Percentiles rank a stretch among this genome's conserved stretches.
Conservation (phyloP, 1,140 invertebrate species). For the Drosophila punjabiensis region DNA sequence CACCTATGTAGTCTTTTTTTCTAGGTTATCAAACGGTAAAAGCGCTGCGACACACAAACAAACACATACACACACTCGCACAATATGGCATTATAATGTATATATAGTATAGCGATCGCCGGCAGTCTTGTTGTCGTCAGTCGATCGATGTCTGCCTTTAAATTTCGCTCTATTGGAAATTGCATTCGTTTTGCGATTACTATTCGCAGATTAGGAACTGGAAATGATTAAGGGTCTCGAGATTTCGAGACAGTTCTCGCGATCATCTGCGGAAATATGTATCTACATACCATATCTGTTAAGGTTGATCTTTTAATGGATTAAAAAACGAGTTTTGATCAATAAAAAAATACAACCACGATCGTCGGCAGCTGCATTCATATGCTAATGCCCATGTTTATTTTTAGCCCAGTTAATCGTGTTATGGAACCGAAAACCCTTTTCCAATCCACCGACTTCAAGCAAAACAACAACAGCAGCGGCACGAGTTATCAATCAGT, state of each 20-base stretch:
- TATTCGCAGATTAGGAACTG: neutral
- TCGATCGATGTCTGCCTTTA: conserved; percentile 26
- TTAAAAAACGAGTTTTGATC: conserved; percentile 59
- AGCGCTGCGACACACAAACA: conserved; percentile 44
- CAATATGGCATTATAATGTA: conserved; percentile 23
- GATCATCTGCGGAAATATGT: conserved; percentile 25
- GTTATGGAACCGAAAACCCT: conserved; percentile 60
- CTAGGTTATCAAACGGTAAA: conserved; percentile 81
- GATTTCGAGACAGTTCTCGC: conserved; percentile 13
- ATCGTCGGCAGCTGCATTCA: conserved; percentile 52
- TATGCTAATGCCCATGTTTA: conserved; percentile 56
- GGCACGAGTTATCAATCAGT: conserved; percentile 62
- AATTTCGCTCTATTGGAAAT: conserved; percentile 47
- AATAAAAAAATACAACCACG: conserved; percentile 23
- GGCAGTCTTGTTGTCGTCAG: conserved; percentile 41
- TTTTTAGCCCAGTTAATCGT: conserved; percentile 49
- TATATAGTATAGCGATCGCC: conserved; percentile 23
- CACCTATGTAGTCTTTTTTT: conserved; percentile 51
- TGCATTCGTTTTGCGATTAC: conserved; percentile 56
- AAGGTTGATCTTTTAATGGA: conserved; percentile 27
- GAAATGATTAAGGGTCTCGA: neutral
- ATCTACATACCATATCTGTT: neutral
- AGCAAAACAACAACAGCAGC: conserved; percentile 15
- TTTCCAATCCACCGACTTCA: conserved; percentile 41
- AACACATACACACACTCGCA: conserved; percentile 9